Base-by-base conservation (phyloP, 2,113 vertebrate genomes). In the Oreochromis aureus region DNA sequence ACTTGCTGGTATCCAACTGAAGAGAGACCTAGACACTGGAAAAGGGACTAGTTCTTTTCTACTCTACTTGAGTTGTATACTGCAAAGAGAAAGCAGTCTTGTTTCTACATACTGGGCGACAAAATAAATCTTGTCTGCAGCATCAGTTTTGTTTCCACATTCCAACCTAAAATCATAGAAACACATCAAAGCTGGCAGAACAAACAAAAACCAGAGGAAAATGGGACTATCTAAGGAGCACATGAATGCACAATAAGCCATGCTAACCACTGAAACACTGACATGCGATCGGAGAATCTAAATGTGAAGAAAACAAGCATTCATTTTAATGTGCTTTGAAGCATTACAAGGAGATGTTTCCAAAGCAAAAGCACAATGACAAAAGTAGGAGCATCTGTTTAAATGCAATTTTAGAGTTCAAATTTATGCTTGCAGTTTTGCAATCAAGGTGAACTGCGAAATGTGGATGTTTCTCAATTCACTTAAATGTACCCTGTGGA, bases 201-300 rank as follows among this genome's bases (percentile, higher is more conserved):
- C 46, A 78, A 34, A 30, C 73, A 34, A 53, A 53, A 53, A 69
- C 34, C 63, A 69, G 63, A 32, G 30, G 73, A 3, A 53, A 78
- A 78, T 13, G 18, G 73, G 46, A 30, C 73, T n/a, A 53, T 78
- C 27, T 53, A 34, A 78, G 46, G 46, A 78, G 44, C 73, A 78
- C 73, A 32, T 78, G 73, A 78, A 78, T 53, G 71, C 15, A 46
- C 39, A 39, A 30, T 81, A 27, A 91, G 88, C 86, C 86, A 89
- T 90, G 87, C 89, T 53, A 82, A 59, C 63, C 82, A 83, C 79
- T 85, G 41, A 91, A 86, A 87, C 86, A 27, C 80, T 36, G 15
- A 41, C 78, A 56, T 84, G 58, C 32, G 66, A 58, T 7, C 51
- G 34, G 4, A 69, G 22, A 15, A 54, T 83, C 84, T 81, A 30